Evolutionary conservation across 2,113 vertebrate species (phyloP), one percentile per base, ranked within the genome.

Genomic region (Stigmatopora nigra): DNA sequence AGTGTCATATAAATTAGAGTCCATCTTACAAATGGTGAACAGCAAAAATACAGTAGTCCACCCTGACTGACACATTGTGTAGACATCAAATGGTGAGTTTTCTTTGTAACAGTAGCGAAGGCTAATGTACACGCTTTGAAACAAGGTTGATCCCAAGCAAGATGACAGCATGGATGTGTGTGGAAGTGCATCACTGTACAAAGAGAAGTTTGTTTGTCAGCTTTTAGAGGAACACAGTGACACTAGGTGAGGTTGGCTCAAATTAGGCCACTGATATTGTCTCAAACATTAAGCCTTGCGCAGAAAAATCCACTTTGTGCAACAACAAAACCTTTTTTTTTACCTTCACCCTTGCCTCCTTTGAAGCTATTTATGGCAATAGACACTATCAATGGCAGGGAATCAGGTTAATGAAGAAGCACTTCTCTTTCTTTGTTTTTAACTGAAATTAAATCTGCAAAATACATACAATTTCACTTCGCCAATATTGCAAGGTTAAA

Each of bases 1-100:
- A 85, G 82, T 88, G 80, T 81, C 70, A 84, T 89, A 90, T 80
- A 90, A 89, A 89, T 86, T 71, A 75, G 70, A 78, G 75, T 79
- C 63, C 73, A 78, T 84, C 81, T 81, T 87, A 87, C 79, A 88
- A 85, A 87, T 76, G 68, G 88, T 83, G 83, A 84, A 86, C 82
- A 84, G 68, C 63, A 78, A 78, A 83, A 70, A 82, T 70, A 52
- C 17, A 70, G 73, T 72, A 73, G 61, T 31, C 25, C 57, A 75
- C 69, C 71, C 62, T 31, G 25, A 31, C 65, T 83, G 68, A 84
- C 84, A 87, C 73, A 80, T 71, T 77, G 81, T 70, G 44, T 62
- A 69, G 64, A 85, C 78, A 84, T 73, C 70, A 58, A 72, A 46
- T 72, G 15, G 73, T 67, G 67, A 69, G 52, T 77, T 67, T 41